phyloP scores from a whole-genome alignment of 2,797 vertebrate species.

The Falco rusticolus region DNA sequence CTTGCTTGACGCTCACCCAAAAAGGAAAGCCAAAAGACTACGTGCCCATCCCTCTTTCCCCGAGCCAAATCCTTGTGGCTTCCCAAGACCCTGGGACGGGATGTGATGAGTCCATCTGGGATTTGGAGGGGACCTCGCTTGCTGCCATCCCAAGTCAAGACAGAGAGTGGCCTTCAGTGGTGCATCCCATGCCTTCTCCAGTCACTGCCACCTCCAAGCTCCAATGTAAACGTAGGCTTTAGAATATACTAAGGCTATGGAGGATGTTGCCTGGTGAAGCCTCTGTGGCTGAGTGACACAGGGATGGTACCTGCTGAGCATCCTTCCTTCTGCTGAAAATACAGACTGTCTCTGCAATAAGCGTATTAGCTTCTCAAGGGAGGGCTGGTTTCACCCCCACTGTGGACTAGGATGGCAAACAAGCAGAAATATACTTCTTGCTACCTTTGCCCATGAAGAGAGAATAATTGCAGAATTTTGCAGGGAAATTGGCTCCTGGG shows the following conservation, averaged over 20 bases:
- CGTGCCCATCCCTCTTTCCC: rapidly evolving
- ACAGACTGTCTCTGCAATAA: background rate
- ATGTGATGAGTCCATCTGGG: rapidly evolving
- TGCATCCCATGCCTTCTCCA: too few species aligned
- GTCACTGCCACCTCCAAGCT: rapidly evolving
- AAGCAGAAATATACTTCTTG: background rate
- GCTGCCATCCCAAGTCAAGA: background rate
- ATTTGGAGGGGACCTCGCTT: rapidly evolving
- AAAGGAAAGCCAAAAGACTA: background rate
- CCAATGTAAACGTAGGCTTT: rapidly evolving
- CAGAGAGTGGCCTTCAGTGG: rapidly evolving
- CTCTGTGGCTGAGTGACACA: rapidly evolving
- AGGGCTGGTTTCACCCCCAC: background rate
- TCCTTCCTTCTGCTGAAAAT: background rate
- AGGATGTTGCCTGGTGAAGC: background rate
- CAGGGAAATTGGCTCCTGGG: background rate
- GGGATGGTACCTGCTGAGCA: background rate
- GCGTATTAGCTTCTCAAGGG: background rate
- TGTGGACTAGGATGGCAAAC: background rate
- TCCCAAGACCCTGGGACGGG: background rate
- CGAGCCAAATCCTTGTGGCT: background rate
- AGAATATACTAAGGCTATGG: background rate
- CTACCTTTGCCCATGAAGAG: rapidly evolving
- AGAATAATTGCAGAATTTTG: background rate
- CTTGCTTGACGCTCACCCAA: background rate